Conservation (phyloP, 1,140 invertebrate species). For the Arctopsyche grandis region DNA sequence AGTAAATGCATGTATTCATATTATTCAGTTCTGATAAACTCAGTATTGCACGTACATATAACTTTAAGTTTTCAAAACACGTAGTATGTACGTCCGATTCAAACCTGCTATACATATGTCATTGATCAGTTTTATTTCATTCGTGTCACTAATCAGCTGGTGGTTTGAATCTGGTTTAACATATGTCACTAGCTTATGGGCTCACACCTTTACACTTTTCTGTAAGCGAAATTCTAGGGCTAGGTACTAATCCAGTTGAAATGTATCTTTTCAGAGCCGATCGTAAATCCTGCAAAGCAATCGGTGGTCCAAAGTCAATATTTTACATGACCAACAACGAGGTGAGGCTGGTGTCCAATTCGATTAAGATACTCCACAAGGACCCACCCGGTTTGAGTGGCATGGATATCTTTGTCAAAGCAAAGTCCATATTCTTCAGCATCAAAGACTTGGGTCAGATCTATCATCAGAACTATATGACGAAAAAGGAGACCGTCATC, state of each 20-base stretch:
- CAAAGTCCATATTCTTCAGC: constrained; percentile 60
- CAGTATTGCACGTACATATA: no score
- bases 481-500: constrained; percentile 57
- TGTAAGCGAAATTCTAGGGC: no score
- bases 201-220: no score
- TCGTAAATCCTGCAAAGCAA: constrained; percentile 76
- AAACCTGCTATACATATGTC: no score
- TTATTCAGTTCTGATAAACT: neutral
- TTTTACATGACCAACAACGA: constrained; percentile 66
- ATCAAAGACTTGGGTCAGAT: constrained; percentile 50
- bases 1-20: neutral
- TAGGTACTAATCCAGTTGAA: no score
- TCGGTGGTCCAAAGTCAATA: constrained; percentile 63
- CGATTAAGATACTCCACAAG: constrained; percentile 59
- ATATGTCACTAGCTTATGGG: no score
- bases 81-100: no score
- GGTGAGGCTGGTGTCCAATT: constrained; percentile 60
- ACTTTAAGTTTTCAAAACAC: no score
- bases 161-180: no score
- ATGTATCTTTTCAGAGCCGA: constrained; percentile 66
- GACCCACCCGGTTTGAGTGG: constrained; percentile 63
- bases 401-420: constrained; percentile 63
- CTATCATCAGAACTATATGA: constrained; percentile 32
- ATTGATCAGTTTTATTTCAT: no score
- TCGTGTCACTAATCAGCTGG: no score